Conservation (phyloP, 2,797 vertebrate genomes). For the Miopithecus talapoin region DNA sequence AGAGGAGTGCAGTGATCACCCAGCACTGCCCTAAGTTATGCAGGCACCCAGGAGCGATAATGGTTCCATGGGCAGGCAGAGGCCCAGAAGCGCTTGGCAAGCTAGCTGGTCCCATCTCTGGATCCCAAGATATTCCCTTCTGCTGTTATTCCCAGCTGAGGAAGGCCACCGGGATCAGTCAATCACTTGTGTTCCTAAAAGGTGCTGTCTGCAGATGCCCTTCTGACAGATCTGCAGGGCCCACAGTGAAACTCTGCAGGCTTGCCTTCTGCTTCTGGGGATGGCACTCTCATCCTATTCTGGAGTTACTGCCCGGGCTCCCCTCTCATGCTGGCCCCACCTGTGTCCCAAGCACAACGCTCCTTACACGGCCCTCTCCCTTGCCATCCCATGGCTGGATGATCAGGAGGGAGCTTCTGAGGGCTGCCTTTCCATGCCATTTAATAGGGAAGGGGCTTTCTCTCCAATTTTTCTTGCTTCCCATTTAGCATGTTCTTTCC, state of each 20-base stretch:
- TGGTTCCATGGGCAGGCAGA: neutral
- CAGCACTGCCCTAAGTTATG: neutral
- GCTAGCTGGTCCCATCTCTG: neutral
- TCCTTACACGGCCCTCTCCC: too few relatives aligned
- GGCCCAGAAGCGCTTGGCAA: neutral
- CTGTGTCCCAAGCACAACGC: too few relatives aligned
- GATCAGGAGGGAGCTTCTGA: neutral
- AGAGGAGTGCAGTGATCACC: rapidly evolving
- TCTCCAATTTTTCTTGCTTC: neutral
- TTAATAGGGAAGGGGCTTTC: neutral
- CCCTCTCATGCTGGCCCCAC: neutral
- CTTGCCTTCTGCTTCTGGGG: neutral
- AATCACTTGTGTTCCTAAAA: neutral
- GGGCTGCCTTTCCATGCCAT: neutral
- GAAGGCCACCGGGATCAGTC: neutral
- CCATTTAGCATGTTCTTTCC: neutral
- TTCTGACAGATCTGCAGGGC: neutral
- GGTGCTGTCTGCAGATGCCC: too few relatives aligned
- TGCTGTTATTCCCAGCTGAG: neutral
- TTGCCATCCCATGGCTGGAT: neutral
- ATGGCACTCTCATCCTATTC: neutral
- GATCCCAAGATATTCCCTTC: neutral
- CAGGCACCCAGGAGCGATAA: neutral
- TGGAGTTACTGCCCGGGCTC: neutral
- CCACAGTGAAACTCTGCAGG: neutral